Conservation (phyloP, 2,797 vertebrate species). For the Nasua narica region DNA sequence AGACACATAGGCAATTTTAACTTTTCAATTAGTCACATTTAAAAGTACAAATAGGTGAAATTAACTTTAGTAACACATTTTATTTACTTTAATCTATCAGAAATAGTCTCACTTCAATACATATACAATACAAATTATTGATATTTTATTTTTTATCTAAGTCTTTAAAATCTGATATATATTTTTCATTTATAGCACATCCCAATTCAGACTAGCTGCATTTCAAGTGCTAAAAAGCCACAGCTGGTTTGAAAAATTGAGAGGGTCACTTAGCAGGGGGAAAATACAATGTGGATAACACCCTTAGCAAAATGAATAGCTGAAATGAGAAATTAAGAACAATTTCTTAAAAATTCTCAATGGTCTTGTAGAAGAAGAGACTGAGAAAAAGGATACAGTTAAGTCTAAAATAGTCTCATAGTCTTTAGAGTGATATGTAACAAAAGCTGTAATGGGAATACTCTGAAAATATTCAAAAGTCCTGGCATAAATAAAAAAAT, state of each 20-base stretch:
- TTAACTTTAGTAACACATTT: not conserved
- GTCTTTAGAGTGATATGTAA: not conserved
- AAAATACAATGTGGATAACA: not conserved
- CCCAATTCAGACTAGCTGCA: not conserved
- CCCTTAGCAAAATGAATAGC: not conserved
- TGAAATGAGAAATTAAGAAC: not conserved
- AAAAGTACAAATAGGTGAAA: not conserved
- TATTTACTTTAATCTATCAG: not conserved
- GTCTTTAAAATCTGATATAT: not conserved
- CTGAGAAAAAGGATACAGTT: not conserved
- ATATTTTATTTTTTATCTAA: not conserved
- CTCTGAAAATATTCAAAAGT: not conserved
- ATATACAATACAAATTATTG: not conserved
- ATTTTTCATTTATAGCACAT: not conserved
- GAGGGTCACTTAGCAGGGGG: not conserved
- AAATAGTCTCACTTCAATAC: not conserved
- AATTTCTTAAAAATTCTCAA: constrained; percentile 15
- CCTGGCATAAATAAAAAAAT: not conserved
- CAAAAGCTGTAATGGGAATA: not conserved
- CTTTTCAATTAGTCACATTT: not conserved
- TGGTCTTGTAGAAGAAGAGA: constrained; percentile 22
- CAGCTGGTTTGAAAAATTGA: not conserved
- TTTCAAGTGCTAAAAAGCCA: not conserved
- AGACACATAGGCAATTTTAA: not conserved
- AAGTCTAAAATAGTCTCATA: constrained; percentile 15